Evolutionary conservation across 2,113 vertebrate genomes (phyloP).

Genomic region (Anarrhichthys ocellatus): DNA sequence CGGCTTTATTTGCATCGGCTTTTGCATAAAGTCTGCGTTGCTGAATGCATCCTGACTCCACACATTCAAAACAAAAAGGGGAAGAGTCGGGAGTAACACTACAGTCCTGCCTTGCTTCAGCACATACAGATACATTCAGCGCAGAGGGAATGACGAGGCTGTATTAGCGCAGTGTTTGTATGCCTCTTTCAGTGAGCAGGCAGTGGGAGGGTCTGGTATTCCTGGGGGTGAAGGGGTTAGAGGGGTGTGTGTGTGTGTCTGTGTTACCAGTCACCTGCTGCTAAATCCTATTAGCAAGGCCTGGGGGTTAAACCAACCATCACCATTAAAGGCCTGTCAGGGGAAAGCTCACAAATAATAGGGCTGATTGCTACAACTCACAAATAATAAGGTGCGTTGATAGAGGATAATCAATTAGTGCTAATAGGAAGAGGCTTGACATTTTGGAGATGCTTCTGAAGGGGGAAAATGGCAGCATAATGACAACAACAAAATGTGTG

Average conservation of each 20-base stretch:
- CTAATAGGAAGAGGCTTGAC: constrained; percentile 70
- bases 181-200: constrained; percentile 58
- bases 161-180: constrained; percentile 60
- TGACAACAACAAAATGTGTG: constrained; percentile 24
- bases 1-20: constrained; percentile 72
- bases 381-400: constrained; percentile 85
- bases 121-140: constrained; percentile 42
- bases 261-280: constrained; percentile 84
- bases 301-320: constrained; percentile 84
- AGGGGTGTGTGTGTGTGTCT: constrained; percentile 74
- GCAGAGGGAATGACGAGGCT: constrained; percentile 58
- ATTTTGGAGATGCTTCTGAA: constrained; percentile 38
- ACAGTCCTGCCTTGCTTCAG: constrained; percentile 34
- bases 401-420: constrained; percentile 82
- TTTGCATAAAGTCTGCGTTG: constrained; percentile 67
- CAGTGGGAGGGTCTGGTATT: constrained; percentile 76
- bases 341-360: constrained; percentile 84
- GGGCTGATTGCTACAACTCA: constrained; percentile 86
- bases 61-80: constrained; percentile 64
- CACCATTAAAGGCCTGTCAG: constrained; percentile 84
- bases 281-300: constrained; percentile 84
- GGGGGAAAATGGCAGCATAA: constrained; percentile 8
- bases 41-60: constrained; percentile 60
- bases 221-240: constrained; percentile 81
- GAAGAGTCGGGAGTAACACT: constrained; percentile 56